A percentile compares a stretch with the other conserved stretches of the same genome.
Evolutionary conservation across 2,113 vertebrate genomes (phyloP).

Genomic region (Platichthys stellatus): DNA sequence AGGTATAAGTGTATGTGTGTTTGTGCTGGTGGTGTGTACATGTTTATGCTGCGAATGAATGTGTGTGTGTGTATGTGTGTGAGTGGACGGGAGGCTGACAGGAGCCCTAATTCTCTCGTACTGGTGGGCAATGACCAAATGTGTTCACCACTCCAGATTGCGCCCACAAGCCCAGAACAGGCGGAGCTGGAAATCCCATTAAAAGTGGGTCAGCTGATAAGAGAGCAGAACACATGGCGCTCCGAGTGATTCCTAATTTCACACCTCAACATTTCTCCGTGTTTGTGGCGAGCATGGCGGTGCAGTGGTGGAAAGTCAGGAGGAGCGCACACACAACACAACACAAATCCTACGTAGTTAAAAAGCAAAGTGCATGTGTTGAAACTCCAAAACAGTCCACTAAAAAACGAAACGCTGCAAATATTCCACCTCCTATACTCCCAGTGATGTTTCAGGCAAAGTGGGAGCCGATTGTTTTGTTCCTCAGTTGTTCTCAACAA

Average conservation of each 20-base stretch:
- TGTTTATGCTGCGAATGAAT: background rate
- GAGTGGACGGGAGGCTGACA: background rate
- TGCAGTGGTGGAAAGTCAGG: conserved; percentile 4
- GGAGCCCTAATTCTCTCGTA: conserved; percentile 19
- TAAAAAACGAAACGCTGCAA: background rate
- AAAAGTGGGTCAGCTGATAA: conserved; percentile 70
- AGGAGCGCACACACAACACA: conserved; percentile 13
- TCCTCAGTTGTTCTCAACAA: conserved; percentile 4
- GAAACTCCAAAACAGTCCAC: background rate
- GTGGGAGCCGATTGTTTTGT: conserved; percentile 4
- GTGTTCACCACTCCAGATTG: conserved; percentile 47
- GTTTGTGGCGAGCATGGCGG: conserved; percentile 2
- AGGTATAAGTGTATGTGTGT: background rate
- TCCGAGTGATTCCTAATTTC: conserved; percentile 72
- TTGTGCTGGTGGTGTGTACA: background rate
- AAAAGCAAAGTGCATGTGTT: conserved; percentile 22
- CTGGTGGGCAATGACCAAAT: conserved; percentile 35
- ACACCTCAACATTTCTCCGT: conserved; percentile 61
- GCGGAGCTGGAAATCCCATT: conserved; percentile 71
- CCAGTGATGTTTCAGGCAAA: conserved; percentile 6
- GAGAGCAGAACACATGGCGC: conserved; percentile 57
- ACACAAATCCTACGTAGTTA: conserved; percentile 24
- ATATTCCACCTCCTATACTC: background rate
- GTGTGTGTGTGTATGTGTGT: background rate
- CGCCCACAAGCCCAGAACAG: conserved; percentile 32